phyloP scores from a whole-genome alignment of 1,140 invertebrate genomes.

The Halesus radiatus region DNA sequence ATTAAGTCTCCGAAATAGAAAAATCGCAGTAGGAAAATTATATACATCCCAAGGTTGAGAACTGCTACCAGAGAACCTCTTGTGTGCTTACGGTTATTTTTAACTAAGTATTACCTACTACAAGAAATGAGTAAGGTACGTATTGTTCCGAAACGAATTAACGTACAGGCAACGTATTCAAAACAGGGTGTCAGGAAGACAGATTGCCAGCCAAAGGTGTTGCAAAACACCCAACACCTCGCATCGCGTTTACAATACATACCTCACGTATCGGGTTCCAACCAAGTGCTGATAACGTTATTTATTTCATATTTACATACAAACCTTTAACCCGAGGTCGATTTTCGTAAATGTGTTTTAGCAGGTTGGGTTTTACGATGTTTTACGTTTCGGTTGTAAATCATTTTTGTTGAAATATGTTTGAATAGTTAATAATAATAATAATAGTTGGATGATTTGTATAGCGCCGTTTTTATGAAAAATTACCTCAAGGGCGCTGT shows the following conservation, averaged over 20 bases:
- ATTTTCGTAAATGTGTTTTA: slow-evolving; percentile 1
- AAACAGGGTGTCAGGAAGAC: slow-evolving; percentile 19
- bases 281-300: neutral
- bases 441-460: too few species aligned
- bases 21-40: too few species aligned
- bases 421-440: too few species aligned
- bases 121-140: slow-evolving; percentile 51
- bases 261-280: too few species aligned
- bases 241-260: too few species aligned
- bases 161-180: slow-evolving; percentile 32
- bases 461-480: too few species aligned
- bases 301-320: slow-evolving; percentile 8
- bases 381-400: neutral
- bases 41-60: too few species aligned
- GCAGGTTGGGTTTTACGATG: neutral
- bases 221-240: slow-evolving; percentile 5
- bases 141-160: slow-evolving; percentile 46
- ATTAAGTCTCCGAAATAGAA: too few species aligned
- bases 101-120: slow-evolving; percentile 49
- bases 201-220: slow-evolving; percentile 3
- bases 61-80: neutral
- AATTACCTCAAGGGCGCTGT: too few species aligned
- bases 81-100: slow-evolving; percentile 55
- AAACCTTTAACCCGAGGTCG: neutral
- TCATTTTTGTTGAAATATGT: too few species aligned